Base-by-base conservation (phyloP, 2,113 vertebrate genomes). In the Pseudonaja textilis region DNA sequence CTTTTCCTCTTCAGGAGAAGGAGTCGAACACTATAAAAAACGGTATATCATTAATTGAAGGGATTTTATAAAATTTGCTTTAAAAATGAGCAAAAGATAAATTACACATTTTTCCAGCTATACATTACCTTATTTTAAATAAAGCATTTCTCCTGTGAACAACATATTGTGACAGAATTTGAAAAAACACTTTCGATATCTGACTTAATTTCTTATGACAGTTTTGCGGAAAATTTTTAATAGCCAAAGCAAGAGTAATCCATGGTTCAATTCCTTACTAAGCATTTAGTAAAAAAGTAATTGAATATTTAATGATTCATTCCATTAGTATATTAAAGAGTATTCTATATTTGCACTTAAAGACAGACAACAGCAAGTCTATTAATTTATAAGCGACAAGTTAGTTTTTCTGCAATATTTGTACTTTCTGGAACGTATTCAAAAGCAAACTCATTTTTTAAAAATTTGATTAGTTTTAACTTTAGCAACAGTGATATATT, bases 1-100 rank as follows among this genome's bases (percentile, higher is more conserved):
- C 95, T 98, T 98, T 96, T 99, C 98, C 25, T 99, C 98, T 94
- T 99, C 99, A 45, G 94, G 95, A 1, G 98, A 97, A 87, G 99
- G 98, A 50, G 97, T 85, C 2, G 97, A 98, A 94, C 98, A 98
- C 99, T 99, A 93, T 54, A 96, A 95, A 55, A 96, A 96, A 3
- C 56, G 47, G 0, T 93, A 95, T 34, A 93, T 22, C 1, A 81
- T 91, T 45, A 25, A 91, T 42, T 29, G 45, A n/a, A 90, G 20
- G 25, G 57, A 22, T 61, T 57, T 87, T 92, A 64, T n/a, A 9
- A 39, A 81, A 16, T 85, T 29, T 57, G 47, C n/a, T 20, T 69
- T 42, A 55, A 74, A 85, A 26, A 0, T 6, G 0, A 89, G 42
- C 14, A 92, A 54, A 91, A 92, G 85, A 64, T 18, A 90, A 0